phyloP scores from a whole-genome alignment of 1,140 invertebrate genomes.

The Acyrthosiphon pisum region DNA sequence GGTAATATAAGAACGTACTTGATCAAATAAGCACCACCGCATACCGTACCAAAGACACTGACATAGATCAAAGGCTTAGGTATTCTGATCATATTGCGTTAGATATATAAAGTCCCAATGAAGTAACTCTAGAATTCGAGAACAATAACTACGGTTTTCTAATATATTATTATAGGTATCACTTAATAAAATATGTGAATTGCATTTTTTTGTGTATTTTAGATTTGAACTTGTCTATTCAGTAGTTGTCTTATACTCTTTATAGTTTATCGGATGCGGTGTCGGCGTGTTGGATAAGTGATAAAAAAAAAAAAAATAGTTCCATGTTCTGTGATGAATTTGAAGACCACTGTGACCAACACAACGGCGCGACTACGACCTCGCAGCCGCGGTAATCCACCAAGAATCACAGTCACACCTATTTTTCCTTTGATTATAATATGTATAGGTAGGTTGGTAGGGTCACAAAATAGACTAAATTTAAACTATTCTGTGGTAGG shows the following conservation, averaged over 20 bases:
- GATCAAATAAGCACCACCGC: conserved; percentile 57
- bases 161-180: background rate
- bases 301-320: background rate
- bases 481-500: too few species aligned
- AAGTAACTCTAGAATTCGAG: background rate
- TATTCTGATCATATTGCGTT: conserved; percentile 36
- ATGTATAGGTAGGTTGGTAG: too few species aligned
- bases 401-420: too few species aligned
- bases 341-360: background rate
- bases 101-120: background rate
- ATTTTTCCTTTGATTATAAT: too few species aligned
- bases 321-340: background rate
- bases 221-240: too few species aligned
- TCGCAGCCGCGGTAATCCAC: background rate
- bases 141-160: background rate
- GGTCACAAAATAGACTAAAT: too few species aligned
- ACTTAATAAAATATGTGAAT: too few species aligned
- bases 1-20: conserved; percentile 49
- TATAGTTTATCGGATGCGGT: too few species aligned
- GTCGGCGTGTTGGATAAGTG: background rate
- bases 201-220: too few species aligned
- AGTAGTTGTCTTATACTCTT: too few species aligned
- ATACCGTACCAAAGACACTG: conserved; percentile 58
- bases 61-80: conserved; percentile 58
- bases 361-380: background rate